Conservation (phyloP, 1,140 invertebrate genomes). For the Dermatophagoides farinae region DNA sequence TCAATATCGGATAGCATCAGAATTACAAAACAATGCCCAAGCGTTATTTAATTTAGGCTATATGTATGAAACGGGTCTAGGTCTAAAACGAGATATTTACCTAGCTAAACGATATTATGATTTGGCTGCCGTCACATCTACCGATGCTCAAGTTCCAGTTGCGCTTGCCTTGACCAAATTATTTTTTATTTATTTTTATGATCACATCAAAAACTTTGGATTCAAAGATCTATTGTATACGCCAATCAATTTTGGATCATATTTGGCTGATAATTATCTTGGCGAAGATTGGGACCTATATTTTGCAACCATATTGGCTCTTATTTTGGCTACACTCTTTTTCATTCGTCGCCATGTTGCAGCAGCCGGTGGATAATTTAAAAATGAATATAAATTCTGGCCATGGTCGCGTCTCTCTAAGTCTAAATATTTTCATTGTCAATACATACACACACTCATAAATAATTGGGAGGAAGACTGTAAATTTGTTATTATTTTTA, state of each 20-base stretch:
- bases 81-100: conserved; percentile 50
- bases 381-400: neutral
- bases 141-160: conserved; percentile 83
- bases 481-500: too few species aligned
- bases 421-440: too few species aligned
- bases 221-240: conserved; percentile 36
- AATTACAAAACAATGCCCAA: conserved; percentile 86
- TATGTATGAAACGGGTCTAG: conserved; percentile 95
- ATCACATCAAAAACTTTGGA: conserved; percentile 35
- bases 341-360: neutral
- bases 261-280: conserved; percentile 31
- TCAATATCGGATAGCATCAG: conserved; percentile 73
- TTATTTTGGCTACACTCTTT: conserved; percentile 38
- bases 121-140: conserved; percentile 76
- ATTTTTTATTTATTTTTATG: conserved; percentile 44
- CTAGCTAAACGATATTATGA: conserved; percentile 83
- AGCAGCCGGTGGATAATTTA: neutral
- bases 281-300: conserved; percentile 85
- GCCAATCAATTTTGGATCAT: conserved; percentile 14
- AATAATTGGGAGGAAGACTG: too few species aligned
- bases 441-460: too few species aligned
- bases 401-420: too few species aligned
- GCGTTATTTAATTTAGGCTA: conserved; percentile 98
- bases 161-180: conserved; percentile 76
- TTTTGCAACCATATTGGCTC: conserved; percentile 55